Evolutionary conservation across 2,888 invertebrate genomes (phyloP).

Genomic region (Zootermopsis nevadensis): DNA sequence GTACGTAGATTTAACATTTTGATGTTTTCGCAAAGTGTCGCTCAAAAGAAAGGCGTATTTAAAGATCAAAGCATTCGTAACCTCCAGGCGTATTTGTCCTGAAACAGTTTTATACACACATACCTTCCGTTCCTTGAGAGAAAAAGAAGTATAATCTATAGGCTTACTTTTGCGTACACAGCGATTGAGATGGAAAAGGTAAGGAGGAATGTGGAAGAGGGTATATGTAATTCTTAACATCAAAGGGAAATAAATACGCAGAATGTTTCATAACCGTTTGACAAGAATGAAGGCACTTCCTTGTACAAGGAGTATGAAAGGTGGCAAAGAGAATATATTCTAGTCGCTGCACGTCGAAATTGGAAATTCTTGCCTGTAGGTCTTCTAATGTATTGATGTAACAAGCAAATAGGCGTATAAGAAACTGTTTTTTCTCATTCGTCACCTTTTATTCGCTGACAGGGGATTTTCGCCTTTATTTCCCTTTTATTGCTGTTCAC

Average conservation of each 20-base stretch:
- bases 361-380: conserved; percentile 1
- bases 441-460: not conserved
- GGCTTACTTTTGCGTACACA: not conserved
- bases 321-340: conserved; percentile 13
- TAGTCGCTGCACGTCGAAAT: not conserved
- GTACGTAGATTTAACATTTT: conserved; percentile 2
- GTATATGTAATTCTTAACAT: conserved; percentile 11
- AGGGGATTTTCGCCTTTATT: not conserved
- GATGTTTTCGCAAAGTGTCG: conserved; percentile 8
- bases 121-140: not conserved
- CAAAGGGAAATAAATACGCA: conserved; percentile 13
- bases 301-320: not conserved
- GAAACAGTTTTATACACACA: not conserved
- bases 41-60: conserved; percentile 23
- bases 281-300: conserved; percentile 5
- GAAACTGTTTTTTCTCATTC: not conserved
- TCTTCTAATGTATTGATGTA: conserved; percentile 11
- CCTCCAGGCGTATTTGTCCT: conserved; percentile 10
- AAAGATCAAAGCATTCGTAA: conserved; percentile 17
- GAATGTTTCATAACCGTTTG: conserved; percentile 33
- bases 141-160: conserved; percentile 18
- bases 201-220: not conserved
- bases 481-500: not conserved
- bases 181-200: not conserved
- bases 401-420: not conserved